Conservation (phyloP, 2,888 invertebrate species). For the Octodonta nipae region DNA sequence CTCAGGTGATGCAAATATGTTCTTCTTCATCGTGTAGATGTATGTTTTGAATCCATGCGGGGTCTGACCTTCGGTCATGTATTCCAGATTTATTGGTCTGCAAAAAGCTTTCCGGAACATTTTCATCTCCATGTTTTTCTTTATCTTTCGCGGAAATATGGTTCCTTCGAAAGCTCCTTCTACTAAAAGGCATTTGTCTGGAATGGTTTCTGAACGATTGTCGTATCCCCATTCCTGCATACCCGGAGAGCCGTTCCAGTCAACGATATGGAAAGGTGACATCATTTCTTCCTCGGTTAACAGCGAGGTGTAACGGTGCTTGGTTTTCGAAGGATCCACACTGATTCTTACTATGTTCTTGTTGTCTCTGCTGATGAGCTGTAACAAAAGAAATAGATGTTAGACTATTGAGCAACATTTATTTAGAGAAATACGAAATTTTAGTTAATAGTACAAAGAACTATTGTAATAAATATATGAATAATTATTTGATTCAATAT, state of each 20-base stretch:
- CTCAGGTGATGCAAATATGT: constrained; percentile 44
- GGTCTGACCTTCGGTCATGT: constrained; percentile 26
- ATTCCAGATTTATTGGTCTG: constrained; percentile 48
- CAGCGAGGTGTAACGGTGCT: constrained; percentile 17
- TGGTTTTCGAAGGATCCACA: constrained; percentile 25
- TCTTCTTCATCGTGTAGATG: constrained; percentile 46
- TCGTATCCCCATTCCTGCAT: constrained; percentile 55
- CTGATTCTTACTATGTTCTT: constrained; percentile 44
- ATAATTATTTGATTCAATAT: too few species aligned
- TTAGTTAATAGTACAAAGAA: too few species aligned
- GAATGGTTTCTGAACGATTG: constrained; percentile 18
- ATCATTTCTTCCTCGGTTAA: constrained; percentile 23
- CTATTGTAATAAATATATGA: too few species aligned
- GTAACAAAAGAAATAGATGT: constrained; percentile 16
- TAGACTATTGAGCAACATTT: too few species aligned
- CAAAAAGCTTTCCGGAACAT: constrained; percentile 67
- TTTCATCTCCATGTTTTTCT: constrained; percentile 40
- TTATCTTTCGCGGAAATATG: constrained; percentile 50
- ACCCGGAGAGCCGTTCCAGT: constrained; percentile 52
- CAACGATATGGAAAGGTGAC: constrained; percentile 42
- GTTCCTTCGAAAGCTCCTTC: constrained; percentile 59
- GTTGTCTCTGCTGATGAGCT: constrained; percentile 49
- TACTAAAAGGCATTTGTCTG: constrained; percentile 48
- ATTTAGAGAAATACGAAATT: too few species aligned
- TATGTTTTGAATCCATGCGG: constrained; percentile 44